These are phyloP conservation scores for Acrocephalus arundinaceus DNA, from an alignment of 2,113 vertebrate genomes.

Conservation along the genomic window DNA sequence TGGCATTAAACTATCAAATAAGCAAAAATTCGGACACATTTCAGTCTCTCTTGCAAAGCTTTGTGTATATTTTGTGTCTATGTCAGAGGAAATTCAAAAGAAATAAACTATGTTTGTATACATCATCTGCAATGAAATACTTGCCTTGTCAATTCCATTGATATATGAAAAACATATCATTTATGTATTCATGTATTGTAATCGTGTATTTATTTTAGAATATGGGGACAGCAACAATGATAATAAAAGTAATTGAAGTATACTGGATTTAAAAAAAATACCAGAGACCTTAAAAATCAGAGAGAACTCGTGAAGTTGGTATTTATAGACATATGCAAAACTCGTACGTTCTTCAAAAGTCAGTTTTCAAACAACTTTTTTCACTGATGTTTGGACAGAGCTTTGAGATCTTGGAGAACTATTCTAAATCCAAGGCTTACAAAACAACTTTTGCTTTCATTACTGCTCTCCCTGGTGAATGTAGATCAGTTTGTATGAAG, in stretches of 20 bases:
- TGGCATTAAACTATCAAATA: background rate
- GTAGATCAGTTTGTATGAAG: too few relatives aligned
- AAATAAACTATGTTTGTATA: background rate
- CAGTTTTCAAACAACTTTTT: background rate
- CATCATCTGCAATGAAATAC: background rate
- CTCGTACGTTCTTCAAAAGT: rapidly evolving
- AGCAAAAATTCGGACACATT: background rate
- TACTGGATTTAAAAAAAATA: background rate
- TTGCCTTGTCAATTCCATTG: background rate
- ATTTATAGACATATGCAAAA: background rate
- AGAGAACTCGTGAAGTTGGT: background rate
- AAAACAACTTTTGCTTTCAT: background rate
- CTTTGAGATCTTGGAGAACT: background rate
- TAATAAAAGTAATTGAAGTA: background rate
- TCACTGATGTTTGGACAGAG: too few relatives aligned
- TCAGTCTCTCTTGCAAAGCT: background rate
- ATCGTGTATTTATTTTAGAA: background rate
- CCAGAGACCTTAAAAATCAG: background rate
- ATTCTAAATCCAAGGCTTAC: background rate
- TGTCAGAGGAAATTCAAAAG: background rate
- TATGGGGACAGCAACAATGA: background rate
- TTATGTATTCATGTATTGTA: too few relatives aligned
- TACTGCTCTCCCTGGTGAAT: rapidly evolving
- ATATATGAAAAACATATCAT: rapidly evolving
- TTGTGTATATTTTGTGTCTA: rapidly evolving